phyloP scores from a whole-genome alignment of 1,140 invertebrate species.

The Aphelenchoides fujianensis region DNA sequence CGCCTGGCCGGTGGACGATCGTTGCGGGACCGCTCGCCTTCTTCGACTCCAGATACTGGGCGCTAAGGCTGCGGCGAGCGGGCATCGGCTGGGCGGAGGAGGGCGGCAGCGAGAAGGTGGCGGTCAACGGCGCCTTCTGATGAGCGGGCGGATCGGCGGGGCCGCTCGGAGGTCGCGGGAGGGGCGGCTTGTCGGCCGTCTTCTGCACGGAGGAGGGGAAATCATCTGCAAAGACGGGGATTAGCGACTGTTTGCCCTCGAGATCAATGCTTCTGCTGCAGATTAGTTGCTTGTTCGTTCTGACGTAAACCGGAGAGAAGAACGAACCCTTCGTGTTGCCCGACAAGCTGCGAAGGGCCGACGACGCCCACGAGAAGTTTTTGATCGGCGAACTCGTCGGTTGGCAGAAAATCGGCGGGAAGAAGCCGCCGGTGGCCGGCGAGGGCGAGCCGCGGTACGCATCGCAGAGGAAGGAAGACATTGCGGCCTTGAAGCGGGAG shows the following conservation, averaged over 20 bases:
- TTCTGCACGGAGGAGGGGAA: neutral
- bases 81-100: neutral
- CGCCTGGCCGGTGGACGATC: neutral
- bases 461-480: neutral
- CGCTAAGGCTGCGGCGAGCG: neutral
- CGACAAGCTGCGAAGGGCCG: neutral
- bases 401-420: neutral
- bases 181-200: neutral
- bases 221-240: neutral
- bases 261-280: neutral
- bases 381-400: neutral
- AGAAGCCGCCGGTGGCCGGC: neutral
- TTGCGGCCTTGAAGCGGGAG: neutral
- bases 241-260: neutral
- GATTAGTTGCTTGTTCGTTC: no score
- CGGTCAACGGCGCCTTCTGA: neutral
- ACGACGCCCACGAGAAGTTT: conserved; percentile 6
- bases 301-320: neutral
- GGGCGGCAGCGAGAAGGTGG: neutral
- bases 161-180: neutral
- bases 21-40: neutral
- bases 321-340: neutral
- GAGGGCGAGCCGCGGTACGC: neutral
- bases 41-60: conserved; percentile 8
- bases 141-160: neutral